Conservation (phyloP, 2,888 invertebrate genomes). For the Perizoma affinitatum region DNA sequence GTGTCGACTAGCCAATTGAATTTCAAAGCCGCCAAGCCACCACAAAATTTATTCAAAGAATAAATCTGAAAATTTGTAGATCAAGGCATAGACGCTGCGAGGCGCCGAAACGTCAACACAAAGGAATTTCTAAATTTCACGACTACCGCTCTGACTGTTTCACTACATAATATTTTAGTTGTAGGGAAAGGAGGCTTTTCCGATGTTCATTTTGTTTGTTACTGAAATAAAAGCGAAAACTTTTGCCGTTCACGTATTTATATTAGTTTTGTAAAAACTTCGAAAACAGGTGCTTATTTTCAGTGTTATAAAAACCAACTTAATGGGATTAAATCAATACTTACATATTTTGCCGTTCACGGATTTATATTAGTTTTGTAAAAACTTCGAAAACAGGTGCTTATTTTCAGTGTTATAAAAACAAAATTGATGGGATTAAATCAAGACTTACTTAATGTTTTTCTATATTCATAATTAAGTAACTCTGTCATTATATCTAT, state of each 20-base stretch:
- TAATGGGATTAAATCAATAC: not conserved
- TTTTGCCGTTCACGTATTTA: constrained; percentile 4
- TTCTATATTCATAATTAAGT: too few species aligned
- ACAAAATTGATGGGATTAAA: not conserved
- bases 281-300: not conserved
- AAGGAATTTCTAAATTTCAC: constrained; percentile 84
- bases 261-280: constrained; percentile 14
- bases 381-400: constrained; percentile 9
- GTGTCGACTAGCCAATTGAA: constrained; percentile 83
- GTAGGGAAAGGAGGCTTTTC: constrained; percentile 20
- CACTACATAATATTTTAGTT: constrained; percentile 35
- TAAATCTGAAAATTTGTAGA: constrained; percentile 84
- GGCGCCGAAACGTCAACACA: constrained; percentile 79
- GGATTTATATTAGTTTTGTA: constrained; percentile 3
- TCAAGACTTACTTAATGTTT: too few species aligned
- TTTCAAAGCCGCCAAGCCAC: constrained; percentile 83
- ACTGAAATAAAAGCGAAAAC: constrained; percentile 18
- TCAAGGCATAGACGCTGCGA: constrained; percentile 80
- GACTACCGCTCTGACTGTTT: constrained; percentile 80
- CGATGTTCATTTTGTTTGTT: constrained; percentile 17
- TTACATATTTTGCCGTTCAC: not conserved
- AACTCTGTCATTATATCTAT: too few species aligned
- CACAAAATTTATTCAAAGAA: constrained; percentile 84
- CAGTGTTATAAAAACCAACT: not conserved
- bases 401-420: not conserved